Percentiles rank a stretch among this genome's conserved stretches.
These are phyloP conservation scores for Muscidifurax raptorellus DNA, from an alignment of 1,140 invertebrate species.

Conservation along the genomic window DNA sequence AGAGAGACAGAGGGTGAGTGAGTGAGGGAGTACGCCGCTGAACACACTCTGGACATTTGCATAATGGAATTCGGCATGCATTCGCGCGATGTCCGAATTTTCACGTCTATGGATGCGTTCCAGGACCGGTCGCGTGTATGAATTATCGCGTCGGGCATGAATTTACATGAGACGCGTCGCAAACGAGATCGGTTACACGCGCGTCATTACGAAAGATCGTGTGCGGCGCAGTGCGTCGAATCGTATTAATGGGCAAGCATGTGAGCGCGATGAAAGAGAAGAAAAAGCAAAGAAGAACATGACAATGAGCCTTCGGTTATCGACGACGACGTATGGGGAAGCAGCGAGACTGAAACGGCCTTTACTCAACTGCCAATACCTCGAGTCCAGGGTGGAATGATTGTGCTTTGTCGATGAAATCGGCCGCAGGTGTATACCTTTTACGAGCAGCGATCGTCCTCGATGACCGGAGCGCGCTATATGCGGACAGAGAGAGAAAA, in stretches of 20 bases:
- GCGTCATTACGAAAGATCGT: neutral
- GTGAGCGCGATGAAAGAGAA: neutral
- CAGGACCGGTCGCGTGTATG: neutral
- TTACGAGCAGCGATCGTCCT: neutral
- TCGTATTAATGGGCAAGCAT: too few species aligned
- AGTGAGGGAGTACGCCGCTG: too few species aligned
- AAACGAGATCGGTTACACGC: neutral
- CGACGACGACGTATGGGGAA: too few species aligned
- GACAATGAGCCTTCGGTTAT: neutral
- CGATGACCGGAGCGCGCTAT: neutral
- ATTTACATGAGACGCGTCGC: neutral
- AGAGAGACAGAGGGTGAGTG: too few species aligned
- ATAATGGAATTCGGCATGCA: neutral
- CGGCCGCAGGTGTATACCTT: slow-evolving; percentile 27
- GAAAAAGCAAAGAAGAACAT: neutral
- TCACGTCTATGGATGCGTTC: neutral
- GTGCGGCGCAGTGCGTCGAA: too few species aligned
- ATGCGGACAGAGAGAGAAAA: too few species aligned
- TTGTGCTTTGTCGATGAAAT: too few species aligned
- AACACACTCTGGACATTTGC: neutral
- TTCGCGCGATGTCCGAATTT: neutral
- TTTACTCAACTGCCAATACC: slow-evolving; percentile 70
- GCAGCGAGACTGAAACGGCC: slow-evolving; percentile 60
- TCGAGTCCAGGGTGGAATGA: slow-evolving; percentile 58
- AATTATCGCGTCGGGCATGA: neutral